Evolutionary conservation across 2,888 invertebrate species (phyloP).

Genomic region (Melinopterus prodromus): DNA sequence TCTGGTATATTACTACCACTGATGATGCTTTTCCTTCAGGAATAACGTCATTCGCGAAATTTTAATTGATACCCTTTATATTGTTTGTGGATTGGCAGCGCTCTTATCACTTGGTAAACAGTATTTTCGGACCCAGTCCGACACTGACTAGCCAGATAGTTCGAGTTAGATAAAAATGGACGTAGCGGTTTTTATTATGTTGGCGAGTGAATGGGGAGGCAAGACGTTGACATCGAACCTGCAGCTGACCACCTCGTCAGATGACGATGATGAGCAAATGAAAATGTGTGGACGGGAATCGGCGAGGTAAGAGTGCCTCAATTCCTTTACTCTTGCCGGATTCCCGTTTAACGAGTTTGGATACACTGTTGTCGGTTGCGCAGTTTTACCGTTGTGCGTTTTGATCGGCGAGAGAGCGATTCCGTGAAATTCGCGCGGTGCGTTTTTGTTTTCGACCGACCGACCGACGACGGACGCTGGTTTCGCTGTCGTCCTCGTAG

Average conservation of each 20-base stretch:
- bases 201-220: neutral
- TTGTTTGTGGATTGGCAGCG: neutral
- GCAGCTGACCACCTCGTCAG: neutral
- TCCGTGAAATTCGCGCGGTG: neutral
- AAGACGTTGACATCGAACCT: neutral
- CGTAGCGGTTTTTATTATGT: neutral
- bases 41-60: too few species aligned
- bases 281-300: neutral
- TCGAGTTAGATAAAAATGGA: neutral
- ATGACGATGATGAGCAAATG: neutral
- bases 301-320: neutral
- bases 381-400: neutral
- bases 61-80: neutral
- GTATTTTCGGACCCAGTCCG: neutral
- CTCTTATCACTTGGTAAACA: too few species aligned
- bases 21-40: too few species aligned
- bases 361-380: neutral
- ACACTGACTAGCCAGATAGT: neutral
- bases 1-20: too few species aligned
- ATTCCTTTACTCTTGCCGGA: too few species aligned
- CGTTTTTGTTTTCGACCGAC: neutral
- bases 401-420: neutral
- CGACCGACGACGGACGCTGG: neutral
- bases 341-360: neutral
- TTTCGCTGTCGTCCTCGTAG: slow-evolving; percentile 4